Evolutionary conservation across 2,113 vertebrate genomes (phyloP).

Genomic region (Columba janthina): DNA sequence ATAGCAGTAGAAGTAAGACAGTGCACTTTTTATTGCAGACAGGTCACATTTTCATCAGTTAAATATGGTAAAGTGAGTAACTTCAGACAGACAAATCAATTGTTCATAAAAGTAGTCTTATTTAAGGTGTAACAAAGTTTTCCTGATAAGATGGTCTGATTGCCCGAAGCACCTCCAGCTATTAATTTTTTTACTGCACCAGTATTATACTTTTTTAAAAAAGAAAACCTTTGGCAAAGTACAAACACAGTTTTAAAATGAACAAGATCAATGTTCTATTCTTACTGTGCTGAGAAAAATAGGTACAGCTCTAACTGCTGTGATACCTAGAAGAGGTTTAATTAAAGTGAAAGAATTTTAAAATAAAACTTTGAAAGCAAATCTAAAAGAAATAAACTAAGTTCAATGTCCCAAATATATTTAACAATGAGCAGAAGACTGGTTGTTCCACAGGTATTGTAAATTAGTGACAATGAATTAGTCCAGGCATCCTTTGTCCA

Average conservation of each 20-base stretch:
- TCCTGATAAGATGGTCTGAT: background rate
- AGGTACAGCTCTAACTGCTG: constrained; percentile 41
- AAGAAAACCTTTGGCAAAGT: constrained; percentile 42
- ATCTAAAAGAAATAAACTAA: constrained; percentile 57
- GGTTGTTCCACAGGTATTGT: constrained; percentile 58
- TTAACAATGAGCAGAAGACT: constrained; percentile 40
- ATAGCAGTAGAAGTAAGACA: background rate
- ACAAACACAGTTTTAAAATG: constrained; percentile 19
- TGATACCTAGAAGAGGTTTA: constrained; percentile 36
- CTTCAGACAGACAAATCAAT: constrained; percentile 47
- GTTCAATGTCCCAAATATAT: constrained; percentile 41
- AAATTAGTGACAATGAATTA: background rate
- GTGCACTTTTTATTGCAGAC: constrained; percentile 60
- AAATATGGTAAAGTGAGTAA: constrained; percentile 47
- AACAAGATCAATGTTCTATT: background rate
- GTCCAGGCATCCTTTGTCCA: background rate
- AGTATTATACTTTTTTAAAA: background rate
- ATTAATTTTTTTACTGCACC: background rate
- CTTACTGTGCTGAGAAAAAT: constrained; percentile 26
- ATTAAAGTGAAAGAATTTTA: constrained; percentile 37
- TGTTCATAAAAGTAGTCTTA: constrained; percentile 23
- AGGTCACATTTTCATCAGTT: constrained; percentile 53
- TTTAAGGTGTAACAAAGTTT: background rate
- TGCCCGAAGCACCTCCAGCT: constrained; percentile 33
- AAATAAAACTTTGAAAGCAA: constrained; percentile 51